Conservation (phyloP, 2,888 invertebrate genomes). For the Lordiphosa andalusiaca region DNA sequence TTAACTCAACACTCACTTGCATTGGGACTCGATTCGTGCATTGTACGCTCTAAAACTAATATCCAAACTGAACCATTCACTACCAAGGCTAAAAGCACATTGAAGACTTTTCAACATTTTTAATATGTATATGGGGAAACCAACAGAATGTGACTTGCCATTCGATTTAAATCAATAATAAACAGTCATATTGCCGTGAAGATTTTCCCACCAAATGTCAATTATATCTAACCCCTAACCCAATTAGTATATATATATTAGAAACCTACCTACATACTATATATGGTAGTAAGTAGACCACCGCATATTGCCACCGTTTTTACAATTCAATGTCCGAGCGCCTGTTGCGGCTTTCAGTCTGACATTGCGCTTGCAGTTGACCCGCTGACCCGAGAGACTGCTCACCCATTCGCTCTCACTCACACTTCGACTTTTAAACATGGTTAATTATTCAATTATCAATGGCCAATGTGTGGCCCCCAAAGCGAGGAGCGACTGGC, state of each 20-base stretch:
- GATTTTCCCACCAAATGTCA: slow-evolving; percentile 74
- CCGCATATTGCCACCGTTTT: slow-evolving; percentile 20
- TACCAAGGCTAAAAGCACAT: slow-evolving; percentile 31
- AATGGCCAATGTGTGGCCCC: slow-evolving; percentile 52
- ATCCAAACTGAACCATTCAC: slow-evolving; percentile 34
- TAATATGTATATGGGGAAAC: slow-evolving; percentile 22
- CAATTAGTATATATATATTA: slow-evolving; percentile 46
- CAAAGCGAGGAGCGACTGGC: slow-evolving; percentile 15
- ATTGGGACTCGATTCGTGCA: slow-evolving; percentile 33
- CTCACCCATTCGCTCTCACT: slow-evolving; percentile 2
- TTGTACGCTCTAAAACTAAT: not conserved
- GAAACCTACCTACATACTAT: not conserved
- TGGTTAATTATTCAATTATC: slow-evolving; percentile 76
- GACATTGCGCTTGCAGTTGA: slow-evolving; percentile 73
- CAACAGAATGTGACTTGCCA: slow-evolving; percentile 22
- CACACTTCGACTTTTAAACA: slow-evolving; percentile 55
- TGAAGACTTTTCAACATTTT: slow-evolving; percentile 36
- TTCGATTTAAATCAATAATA: slow-evolving; percentile 69
- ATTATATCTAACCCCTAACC: slow-evolving; percentile 56
- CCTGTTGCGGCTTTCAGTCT: slow-evolving; percentile 43
- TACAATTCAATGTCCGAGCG: slow-evolving; percentile 37
- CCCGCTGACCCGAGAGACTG: slow-evolving; percentile 57
- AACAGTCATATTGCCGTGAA: slow-evolving; percentile 53
- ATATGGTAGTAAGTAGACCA: not conserved
- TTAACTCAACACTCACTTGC: slow-evolving; percentile 39